Evolutionary conservation across 2,888 invertebrate genomes (phyloP), one percentile per base, ranked within the genome.

Genomic region (Eristalinus sepulchralis): DNA sequence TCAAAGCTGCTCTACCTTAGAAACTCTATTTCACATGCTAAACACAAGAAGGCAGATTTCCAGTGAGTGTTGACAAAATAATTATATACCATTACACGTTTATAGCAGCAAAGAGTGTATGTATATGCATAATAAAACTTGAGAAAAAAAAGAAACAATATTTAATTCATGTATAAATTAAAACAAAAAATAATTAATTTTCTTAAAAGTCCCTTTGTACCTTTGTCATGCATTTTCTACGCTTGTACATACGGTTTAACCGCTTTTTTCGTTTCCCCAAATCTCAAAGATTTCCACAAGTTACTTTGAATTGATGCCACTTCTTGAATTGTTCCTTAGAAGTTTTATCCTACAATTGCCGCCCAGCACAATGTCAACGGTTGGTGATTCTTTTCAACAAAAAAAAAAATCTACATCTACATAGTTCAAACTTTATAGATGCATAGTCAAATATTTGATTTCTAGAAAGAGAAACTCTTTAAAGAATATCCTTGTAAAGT

Each of bases 401-500:
- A 27, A 27, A 3, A 27, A 63, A 9, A 63, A 34, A 72, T 33
- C 20, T 39, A 59, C 27, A 17, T 17, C 39, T 24, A 53, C 36
- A 47, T 68, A 60, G n/a, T 70, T 64, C 64, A 62, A 55, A n/a
- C 9, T 34, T 57, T 0, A 22, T 1, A 31, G 72, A 39, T 47
- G 36, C 9, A 36, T 67, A 53, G 34, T 55, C 34, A 9, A 34
- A 47, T 60, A 20, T 20, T 47, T 17, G 17, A 17, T 47, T 17
- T 39, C 47, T 20, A n/a, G n/a, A 17, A 59, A 70, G 27, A 11
- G 13, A 47, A 71, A 57, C 31, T n/a, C 53, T 36, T 39, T 39
- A 11, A 34, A 55, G 57, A 17, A 8, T 83, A 62, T 79, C 70
- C 79, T 79, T 79, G 83, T 83, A 83, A 75, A 83, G 70, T 70